Percentiles rank a stretch among this genome's conserved stretches.
Evolutionary conservation across 2,888 invertebrate species (phyloP).

Genomic region (Eupithecia centaureata): DNA sequence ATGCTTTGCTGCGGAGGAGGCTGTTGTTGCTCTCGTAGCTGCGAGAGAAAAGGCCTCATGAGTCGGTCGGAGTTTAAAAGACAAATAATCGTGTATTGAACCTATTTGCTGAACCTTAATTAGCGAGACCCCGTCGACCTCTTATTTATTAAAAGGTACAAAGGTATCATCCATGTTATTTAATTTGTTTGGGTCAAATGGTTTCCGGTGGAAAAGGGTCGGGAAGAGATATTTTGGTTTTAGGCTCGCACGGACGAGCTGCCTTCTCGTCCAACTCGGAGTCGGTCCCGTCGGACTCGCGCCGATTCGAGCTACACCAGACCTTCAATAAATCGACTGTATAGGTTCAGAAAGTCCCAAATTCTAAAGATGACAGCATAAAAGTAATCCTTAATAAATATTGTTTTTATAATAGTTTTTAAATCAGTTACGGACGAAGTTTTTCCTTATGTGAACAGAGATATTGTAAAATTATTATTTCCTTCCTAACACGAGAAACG

Average conservation of each 20-base stretch:
- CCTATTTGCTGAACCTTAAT: slow-evolving; percentile 36
- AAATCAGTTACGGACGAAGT: background rate
- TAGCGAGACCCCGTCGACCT: slow-evolving; percentile 39
- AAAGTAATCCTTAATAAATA: background rate
- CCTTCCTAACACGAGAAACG: background rate
- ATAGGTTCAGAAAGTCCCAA: background rate
- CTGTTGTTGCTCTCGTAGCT: background rate
- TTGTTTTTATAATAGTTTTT: background rate
- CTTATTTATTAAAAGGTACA: slow-evolving; percentile 40
- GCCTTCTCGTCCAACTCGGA: background rate
- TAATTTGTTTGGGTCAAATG: slow-evolving; percentile 46
- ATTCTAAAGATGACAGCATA: no score
- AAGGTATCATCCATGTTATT: slow-evolving; percentile 34
- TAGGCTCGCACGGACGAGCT: background rate
- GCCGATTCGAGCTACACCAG: background rate
- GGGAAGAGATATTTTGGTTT: slow-evolving; percentile 34
- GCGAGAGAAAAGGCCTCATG: background rate
- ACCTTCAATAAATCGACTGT: background rate
- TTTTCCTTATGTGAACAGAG: no score
- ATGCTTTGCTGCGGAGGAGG: background rate
- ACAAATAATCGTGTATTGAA: background rate
- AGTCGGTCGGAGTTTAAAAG: background rate
- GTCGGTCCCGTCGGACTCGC: background rate
- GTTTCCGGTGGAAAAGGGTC: slow-evolving; percentile 39
- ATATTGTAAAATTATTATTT: background rate